Evolutionary conservation across 2,113 vertebrate genomes (phyloP).

Genomic region (Brachypteracias leptosomus): DNA sequence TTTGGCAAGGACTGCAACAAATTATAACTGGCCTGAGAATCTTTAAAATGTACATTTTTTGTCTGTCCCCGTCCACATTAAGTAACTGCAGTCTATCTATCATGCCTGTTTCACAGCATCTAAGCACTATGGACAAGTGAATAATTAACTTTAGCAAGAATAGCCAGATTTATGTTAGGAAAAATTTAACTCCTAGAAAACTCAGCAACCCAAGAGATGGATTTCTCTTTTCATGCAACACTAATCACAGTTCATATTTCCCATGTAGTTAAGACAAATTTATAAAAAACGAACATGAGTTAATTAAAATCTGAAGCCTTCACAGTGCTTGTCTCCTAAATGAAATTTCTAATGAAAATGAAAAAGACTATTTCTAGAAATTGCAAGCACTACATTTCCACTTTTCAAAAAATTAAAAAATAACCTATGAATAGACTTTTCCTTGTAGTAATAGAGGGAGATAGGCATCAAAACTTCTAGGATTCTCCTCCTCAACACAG

Average conservation of each 20-base stretch:
- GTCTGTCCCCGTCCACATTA: constrained; percentile 6
- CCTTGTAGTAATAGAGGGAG: background rate
- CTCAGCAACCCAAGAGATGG: constrained; percentile 19
- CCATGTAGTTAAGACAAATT: constrained; percentile 53
- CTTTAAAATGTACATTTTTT: constrained; percentile 18
- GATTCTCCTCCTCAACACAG: background rate
- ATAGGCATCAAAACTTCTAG: background rate
- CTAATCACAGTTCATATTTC: constrained; percentile 59
- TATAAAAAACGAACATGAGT: constrained; percentile 34
- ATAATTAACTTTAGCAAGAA: constrained; percentile 53
- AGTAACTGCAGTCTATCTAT: constrained; percentile 49
- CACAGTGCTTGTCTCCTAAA: background rate
- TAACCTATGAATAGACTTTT: background rate
- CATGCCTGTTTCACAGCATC: constrained; percentile 33
- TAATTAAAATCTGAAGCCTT: constrained; percentile 57
- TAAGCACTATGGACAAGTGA: constrained; percentile 31
- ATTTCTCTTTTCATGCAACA: constrained; percentile 49
- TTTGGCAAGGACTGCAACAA: constrained; percentile 2
- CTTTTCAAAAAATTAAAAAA: background rate
- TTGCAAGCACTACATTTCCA: background rate
- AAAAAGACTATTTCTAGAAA: constrained; percentile 15
- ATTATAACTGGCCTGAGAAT: background rate
- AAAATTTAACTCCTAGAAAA: constrained; percentile 61
- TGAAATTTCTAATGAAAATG: constrained; percentile 42
- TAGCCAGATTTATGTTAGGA: constrained; percentile 44